Conservation (phyloP, 2,113 vertebrate species). For the Chamaea fasciata region DNA sequence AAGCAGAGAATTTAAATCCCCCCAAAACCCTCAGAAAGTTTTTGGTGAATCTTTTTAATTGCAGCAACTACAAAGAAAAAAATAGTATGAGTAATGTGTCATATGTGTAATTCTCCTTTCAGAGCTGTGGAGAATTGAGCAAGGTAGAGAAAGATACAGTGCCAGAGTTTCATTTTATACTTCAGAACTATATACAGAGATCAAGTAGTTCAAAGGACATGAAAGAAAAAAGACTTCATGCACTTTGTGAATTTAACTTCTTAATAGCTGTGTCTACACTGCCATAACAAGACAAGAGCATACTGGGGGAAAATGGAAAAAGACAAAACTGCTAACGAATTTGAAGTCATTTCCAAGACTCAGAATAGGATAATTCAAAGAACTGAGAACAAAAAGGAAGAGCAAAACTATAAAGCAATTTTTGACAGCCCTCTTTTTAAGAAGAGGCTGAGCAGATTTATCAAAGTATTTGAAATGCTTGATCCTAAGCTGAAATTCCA, state of each 20-base stretch:
- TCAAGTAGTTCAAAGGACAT: constrained; percentile 32
- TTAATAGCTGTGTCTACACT: not conserved
- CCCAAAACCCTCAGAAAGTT: not conserved
- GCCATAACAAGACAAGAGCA: constrained; percentile 7
- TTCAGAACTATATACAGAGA: constrained; percentile 48
- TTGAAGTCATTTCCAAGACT: constrained; percentile 24
- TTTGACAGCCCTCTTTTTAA: not conserved
- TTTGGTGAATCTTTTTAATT: constrained; percentile 31
- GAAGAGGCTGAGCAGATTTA: constrained; percentile 6
- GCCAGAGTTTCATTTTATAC: not conserved
- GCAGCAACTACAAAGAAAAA: constrained; percentile 48
- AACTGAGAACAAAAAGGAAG: constrained; percentile 4
- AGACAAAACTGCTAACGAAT: not conserved
- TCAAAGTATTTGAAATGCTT: constrained; percentile 27
- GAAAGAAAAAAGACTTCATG: not conserved
- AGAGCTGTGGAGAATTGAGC: constrained; percentile 28
- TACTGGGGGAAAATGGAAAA: not conserved
- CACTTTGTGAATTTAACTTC: not conserved
- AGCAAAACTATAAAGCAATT: not conserved
- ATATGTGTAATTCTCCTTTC: constrained; percentile 15
- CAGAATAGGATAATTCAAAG: constrained; percentile 20
- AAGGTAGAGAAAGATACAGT: not conserved
- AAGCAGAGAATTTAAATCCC: not conserved
- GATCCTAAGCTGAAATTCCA: constrained; percentile 40
- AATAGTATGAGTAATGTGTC: constrained; percentile 24